Percentiles rank a stretch among this genome's conserved stretches.
Conservation (phyloP, 2,797 vertebrate genomes). For the Vultur gryphus region DNA sequence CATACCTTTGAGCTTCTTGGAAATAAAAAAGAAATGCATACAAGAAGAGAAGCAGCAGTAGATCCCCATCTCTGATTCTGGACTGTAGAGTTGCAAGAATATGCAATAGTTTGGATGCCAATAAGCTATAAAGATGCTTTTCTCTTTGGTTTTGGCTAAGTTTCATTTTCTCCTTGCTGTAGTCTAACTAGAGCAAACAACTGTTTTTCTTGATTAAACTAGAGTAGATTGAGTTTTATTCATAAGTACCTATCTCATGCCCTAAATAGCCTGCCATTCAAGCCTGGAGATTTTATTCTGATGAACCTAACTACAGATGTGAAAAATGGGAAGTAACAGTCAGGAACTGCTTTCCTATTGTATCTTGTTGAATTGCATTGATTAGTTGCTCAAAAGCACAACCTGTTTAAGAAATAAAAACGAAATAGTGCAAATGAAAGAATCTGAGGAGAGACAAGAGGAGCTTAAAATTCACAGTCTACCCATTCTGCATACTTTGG, state of each 20-base stretch:
- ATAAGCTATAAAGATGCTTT: neutral
- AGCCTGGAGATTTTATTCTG: neutral
- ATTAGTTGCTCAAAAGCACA: neutral
- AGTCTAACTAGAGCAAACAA: neutral
- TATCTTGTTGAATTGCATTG: neutral
- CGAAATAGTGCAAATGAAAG: neutral
- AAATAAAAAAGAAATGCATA: neutral
- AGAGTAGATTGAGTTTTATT: neutral
- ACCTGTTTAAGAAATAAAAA: neutral
- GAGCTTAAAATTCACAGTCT: neutral
- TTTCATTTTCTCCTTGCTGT: neutral
- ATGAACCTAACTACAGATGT: neutral
- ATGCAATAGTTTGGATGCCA: neutral
- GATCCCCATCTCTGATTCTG: neutral
- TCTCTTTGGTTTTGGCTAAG: neutral
- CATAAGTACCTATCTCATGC: neutral
- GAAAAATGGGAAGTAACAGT: neutral
- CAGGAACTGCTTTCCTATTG: neutral
- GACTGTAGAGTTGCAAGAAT: neutral
- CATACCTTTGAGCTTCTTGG: neutral
- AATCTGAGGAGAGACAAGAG: neutral
- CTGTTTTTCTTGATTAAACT: neutral
- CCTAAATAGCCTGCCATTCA: neutral
- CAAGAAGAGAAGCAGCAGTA: neutral
- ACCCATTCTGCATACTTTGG: neutral